These are phyloP conservation scores for Palaemon carinicauda DNA, from an alignment of 1,140 invertebrate species.

Conservation along the genomic window DNA sequence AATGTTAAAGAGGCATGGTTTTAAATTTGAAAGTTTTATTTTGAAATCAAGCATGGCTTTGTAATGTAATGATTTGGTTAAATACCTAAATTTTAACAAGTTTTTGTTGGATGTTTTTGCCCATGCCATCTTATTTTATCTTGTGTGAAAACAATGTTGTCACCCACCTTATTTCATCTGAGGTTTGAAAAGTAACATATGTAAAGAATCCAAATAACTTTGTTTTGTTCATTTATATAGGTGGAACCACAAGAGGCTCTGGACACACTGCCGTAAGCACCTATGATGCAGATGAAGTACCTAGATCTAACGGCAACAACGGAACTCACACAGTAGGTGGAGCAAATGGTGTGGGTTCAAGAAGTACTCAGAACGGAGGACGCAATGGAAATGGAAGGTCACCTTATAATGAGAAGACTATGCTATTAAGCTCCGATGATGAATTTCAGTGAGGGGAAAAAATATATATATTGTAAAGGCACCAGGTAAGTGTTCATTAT, in stretches of 20 bases:
- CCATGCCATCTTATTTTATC: too few species aligned
- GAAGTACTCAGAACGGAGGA: conserved; percentile 35
- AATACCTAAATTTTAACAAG: too few species aligned
- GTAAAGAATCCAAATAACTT: neutral
- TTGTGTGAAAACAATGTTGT: too few species aligned
- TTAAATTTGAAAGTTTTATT: too few species aligned
- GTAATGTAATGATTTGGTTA: too few species aligned
- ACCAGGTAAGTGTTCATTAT: neutral
- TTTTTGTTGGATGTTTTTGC: too few species aligned
- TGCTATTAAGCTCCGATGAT: conserved; percentile 94
- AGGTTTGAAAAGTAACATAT: neutral
- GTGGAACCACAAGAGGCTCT: conserved; percentile 52
- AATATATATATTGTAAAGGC: neutral
- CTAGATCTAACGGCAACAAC: conserved; percentile 55
- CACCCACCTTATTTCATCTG: neutral
- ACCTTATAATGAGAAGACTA: conserved; percentile 93
- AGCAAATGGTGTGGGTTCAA: conserved; percentile 20
- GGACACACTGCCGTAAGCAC: conserved; percentile 58
- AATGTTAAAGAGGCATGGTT: too few species aligned
- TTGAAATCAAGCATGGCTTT: too few species aligned
- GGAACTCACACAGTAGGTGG: conserved; percentile 27
- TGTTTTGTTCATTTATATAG: neutral
- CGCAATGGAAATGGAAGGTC: conserved; percentile 46
- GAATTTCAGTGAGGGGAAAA: conserved; percentile 81
- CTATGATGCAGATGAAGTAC: conserved; percentile 57